These are phyloP conservation scores for Siderastrea siderea DNA, from an alignment of 92 coral and sea anemone genomes.

Conservation along the genomic window DNA sequence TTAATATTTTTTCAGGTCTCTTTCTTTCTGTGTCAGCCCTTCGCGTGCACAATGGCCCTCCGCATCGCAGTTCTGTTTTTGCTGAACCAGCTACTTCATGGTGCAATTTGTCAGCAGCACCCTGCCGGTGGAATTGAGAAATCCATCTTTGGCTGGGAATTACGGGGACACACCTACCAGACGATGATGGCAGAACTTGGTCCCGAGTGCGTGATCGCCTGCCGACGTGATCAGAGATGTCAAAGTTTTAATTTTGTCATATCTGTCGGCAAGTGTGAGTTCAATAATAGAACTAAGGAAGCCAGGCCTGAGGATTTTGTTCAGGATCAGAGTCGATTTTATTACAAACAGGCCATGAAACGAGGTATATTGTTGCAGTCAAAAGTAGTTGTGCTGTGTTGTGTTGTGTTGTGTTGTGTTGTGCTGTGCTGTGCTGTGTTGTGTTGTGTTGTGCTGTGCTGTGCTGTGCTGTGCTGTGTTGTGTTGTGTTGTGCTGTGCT, in stretches of 20 bases:
- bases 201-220: not conserved
- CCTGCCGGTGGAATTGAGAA: not conserved
- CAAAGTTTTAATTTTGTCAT: slow-evolving; percentile 23
- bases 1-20: no score
- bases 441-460: no score
- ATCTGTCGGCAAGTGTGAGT: not conserved
- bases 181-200: not conserved
- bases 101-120: not conserved
- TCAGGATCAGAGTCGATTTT: not conserved
- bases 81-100: not conserved
- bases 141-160: slow-evolving; percentile 10
- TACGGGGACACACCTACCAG: slow-evolving; percentile 4
- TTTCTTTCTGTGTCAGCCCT: no score
- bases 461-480: no score
- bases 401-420: no score
- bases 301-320: slow-evolving; percentile 25
- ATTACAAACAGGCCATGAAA: not conserved
- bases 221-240: slow-evolving; percentile 1
- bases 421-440: no score
- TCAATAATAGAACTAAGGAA: slow-evolving; percentile 24
- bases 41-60: no score
- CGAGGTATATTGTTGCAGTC: not conserved
- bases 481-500: no score
- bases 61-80: not conserved
- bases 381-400: no score